These are phyloP conservation scores for Hirtodrosophila cameraria DNA, from an alignment of 2,888 invertebrate genomes.

Conservation along the genomic window DNA sequence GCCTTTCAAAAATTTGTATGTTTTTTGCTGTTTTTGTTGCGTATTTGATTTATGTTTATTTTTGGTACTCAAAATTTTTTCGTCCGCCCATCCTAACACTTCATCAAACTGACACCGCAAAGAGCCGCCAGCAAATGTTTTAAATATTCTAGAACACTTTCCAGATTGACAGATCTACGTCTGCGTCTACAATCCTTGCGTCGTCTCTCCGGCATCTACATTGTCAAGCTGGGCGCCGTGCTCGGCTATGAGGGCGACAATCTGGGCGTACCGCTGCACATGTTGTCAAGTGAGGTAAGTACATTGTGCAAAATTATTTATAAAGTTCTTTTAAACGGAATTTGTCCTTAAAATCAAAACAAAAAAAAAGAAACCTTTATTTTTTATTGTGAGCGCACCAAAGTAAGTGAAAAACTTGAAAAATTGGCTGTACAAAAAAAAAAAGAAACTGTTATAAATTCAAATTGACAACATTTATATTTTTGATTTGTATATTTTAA, in stretches of 20 bases:
- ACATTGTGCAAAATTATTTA: constrained; percentile 20
- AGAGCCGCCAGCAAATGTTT: constrained; percentile 61
- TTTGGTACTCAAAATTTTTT: constrained; percentile 82
- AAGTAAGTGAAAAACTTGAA: constrained; percentile 54
- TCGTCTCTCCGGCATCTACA: constrained; percentile 92
- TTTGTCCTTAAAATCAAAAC: constrained; percentile 32
- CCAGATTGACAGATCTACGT: constrained; percentile 90
- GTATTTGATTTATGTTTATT: constrained; percentile 67
- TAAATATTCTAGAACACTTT: constrained; percentile 83
- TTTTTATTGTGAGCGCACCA: constrained; percentile 63
- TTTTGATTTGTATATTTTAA: constrained; percentile 25
- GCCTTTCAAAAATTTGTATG: constrained; percentile 44
- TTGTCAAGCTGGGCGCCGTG: constrained; percentile 91
- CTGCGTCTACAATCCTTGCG: constrained; percentile 92
- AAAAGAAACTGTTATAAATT: constrained; percentile 14
- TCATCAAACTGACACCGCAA: constrained; percentile 64
- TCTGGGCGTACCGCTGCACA: constrained; percentile 85
- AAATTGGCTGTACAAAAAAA: constrained; percentile 57
- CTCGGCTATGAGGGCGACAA: constrained; percentile 89
- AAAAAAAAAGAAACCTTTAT: constrained; percentile 25
- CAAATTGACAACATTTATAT: constrained; percentile 24
- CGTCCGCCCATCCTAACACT: constrained; percentile 83
- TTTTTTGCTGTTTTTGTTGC: constrained; percentile 65
- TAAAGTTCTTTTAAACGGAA: constrained; percentile 13
- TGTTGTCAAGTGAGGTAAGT: constrained; percentile 87